phyloP scores from a whole-genome alignment of 2,888 invertebrate genomes.

The Lepidochrysops patricia region DNA sequence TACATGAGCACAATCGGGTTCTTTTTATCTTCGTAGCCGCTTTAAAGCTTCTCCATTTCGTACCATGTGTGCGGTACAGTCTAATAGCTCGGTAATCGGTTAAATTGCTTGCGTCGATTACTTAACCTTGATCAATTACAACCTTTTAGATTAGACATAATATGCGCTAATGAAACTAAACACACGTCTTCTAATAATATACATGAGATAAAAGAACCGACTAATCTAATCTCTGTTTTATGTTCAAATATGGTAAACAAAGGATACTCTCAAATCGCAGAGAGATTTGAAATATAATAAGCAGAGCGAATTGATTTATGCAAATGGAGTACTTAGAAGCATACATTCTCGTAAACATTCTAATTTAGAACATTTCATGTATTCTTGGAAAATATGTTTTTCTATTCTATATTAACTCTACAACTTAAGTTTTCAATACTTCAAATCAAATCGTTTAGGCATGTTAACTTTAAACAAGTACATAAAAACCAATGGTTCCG shows the following conservation, averaged over 20 bases:
- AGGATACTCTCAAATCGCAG: not conserved
- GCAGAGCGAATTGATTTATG: not conserved
- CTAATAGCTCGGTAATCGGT: not conserved
- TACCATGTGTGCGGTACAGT: not conserved
- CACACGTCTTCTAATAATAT: not conserved
- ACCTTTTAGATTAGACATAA: not conserved
- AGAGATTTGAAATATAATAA: not conserved
- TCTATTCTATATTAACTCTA: not conserved
- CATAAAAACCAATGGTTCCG: not conserved
- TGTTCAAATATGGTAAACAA: conserved; percentile 1
- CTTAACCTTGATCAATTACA: conserved; percentile 1
- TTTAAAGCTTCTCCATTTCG: not conserved
- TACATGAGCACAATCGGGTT: not conserved
- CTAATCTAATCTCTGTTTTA: conserved; percentile 5
- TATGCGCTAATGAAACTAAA: not conserved
- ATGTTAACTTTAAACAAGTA: not conserved
- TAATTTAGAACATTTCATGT: not conserved
- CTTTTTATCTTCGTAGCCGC: not conserved
- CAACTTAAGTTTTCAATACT: not conserved
- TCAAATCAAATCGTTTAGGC: not conserved
- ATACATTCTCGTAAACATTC: not conserved
- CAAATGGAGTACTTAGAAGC: not conserved
- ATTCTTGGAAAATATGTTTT: not conserved
- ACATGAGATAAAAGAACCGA: not conserved
- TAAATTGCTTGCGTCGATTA: not conserved